Percentiles rank a stretch among this genome's conserved stretches.
Conservation (phyloP, 2,797 vertebrate genomes). For the Psittacula derbiana region DNA sequence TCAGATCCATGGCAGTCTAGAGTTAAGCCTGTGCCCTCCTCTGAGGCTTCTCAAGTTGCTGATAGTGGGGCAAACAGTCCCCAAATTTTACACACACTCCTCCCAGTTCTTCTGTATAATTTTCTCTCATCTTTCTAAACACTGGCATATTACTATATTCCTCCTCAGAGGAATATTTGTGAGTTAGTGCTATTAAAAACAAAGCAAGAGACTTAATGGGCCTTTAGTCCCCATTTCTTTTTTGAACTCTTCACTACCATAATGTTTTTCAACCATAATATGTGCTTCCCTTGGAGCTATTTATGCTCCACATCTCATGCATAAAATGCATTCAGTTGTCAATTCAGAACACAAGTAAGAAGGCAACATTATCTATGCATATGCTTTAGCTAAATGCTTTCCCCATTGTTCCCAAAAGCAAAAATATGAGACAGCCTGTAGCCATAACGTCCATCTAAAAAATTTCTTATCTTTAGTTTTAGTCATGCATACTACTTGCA, state of each 20-base stretch:
- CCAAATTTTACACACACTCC: not conserved
- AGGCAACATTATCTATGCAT: not conserved
- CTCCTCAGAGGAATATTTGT: not conserved
- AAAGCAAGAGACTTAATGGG: not conserved
- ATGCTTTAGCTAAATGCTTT: slow-evolving; percentile 23
- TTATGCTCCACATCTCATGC: slow-evolving; percentile 1
- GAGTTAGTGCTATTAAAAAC: not conserved
- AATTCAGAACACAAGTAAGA: not conserved
- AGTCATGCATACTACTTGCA: not conserved
- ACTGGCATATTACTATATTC: not conserved
- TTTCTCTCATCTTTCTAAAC: not conserved
- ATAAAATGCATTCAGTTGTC: not conserved
- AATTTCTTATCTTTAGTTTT: not conserved
- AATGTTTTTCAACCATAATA: not conserved
- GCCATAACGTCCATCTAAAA: not conserved
- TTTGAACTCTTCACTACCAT: not conserved
- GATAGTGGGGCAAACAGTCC: not conserved
- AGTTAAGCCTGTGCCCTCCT: not conserved
- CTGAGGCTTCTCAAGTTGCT: not conserved
- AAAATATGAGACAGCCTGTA: not conserved
- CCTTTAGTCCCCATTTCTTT: not conserved
- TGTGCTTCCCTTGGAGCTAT: not conserved
- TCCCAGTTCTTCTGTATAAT: not conserved
- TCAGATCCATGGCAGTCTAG: not conserved
- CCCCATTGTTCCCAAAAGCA: not conserved